Conservation (phyloP, 2,113 vertebrate species). For the Cephalopterus ornatus region DNA sequence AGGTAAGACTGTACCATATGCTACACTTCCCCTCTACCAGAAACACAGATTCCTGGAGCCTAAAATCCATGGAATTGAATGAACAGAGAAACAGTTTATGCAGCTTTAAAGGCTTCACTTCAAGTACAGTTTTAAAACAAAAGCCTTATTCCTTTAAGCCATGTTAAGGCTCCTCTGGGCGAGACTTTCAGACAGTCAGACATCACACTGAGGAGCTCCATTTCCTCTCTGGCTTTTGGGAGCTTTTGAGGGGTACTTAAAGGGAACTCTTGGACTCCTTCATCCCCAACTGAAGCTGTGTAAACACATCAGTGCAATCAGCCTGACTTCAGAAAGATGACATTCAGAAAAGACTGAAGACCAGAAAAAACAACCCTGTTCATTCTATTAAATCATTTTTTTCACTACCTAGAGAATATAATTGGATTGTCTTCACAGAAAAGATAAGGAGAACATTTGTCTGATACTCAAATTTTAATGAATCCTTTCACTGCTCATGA, state of each 20-base stretch:
- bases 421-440: not conserved
- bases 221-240: conserved; percentile 39
- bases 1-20: not conserved
- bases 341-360: not conserved
- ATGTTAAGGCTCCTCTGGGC: not conserved
- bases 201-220: not conserved
- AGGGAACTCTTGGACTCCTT: conserved; percentile 13
- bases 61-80: not conserved
- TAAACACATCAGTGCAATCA: not conserved
- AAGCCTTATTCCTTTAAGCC: conserved; percentile 4
- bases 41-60: not conserved
- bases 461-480: not conserved
- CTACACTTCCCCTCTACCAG: not conserved
- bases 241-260: not conserved
- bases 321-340: not conserved
- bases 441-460: not conserved
- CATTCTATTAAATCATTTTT: not conserved
- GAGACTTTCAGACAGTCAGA: not conserved
- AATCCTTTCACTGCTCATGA: not conserved
- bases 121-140: not conserved
- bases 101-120: not conserved
- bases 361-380: not conserved
- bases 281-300: not conserved
- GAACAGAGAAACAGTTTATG: not conserved
- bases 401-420: not conserved